These are phyloP conservation scores for Epistrophe grossulariae DNA, from an alignment of 2,888 invertebrate species.

Conservation along the genomic window DNA sequence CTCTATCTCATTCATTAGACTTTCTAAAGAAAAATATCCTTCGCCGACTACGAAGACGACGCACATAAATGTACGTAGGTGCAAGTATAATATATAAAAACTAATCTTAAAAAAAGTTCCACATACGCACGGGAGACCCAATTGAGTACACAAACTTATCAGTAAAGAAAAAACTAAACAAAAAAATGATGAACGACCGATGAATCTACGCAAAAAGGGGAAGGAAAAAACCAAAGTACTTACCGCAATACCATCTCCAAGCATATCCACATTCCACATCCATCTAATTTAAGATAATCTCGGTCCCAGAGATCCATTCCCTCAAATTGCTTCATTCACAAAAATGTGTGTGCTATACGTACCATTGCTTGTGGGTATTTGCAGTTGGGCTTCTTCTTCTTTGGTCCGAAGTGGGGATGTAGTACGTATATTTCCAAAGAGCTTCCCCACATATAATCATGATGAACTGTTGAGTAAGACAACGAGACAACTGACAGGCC, in stretches of 20 bases:
- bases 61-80: not conserved
- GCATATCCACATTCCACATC: conserved; percentile 14
- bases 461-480: conserved; percentile 46
- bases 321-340: conserved; percentile 45
- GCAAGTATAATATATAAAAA: not conserved
- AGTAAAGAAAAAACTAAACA: not conserved
- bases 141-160: conserved; percentile 27
- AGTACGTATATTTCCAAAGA: not conserved
- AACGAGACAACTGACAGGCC: conserved; percentile 49
- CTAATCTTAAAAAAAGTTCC: conserved; percentile 10
- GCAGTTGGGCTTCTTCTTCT: conserved; percentile 25
- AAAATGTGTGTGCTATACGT: conserved; percentile 35
- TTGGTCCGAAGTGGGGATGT: not conserved
- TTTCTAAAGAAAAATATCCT: conserved; percentile 22
- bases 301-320: conserved; percentile 42
- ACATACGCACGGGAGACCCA: conserved; percentile 37
- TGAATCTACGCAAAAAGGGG: conserved; percentile 29
- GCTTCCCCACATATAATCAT: conserved; percentile 32
- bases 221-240: conserved; percentile 30
- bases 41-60: not conserved
- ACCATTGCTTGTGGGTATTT: conserved; percentile 36
- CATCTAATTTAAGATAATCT: conserved; percentile 47
- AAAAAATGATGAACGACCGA: conserved; percentile 39
- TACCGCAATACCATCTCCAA: conserved; percentile 22
- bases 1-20: conserved; percentile 21